Evolutionary conservation across 2,797 vertebrate genomes (phyloP), one percentile per base, ranked within the genome.

Genomic region (Enteromius afrohamiltoni): DNA sequence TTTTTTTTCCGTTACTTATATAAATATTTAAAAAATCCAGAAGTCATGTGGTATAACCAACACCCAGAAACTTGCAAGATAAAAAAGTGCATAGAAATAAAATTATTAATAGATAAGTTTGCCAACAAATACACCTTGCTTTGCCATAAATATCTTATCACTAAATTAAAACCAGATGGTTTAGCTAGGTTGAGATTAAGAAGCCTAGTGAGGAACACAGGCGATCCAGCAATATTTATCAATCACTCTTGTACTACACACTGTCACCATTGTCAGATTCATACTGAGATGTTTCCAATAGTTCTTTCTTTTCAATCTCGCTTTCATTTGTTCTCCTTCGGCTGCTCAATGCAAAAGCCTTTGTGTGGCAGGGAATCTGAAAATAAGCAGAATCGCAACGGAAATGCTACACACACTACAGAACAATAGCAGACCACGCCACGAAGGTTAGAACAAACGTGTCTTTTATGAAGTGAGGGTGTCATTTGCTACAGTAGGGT

Each of bases 341-440:
- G 68, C 45, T 71, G 37, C 86, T 78, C 80, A 81, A 67, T 45
- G 78, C 73, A 86, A 94, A 91, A 94, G 91, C 87, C 93, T 93
- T 94, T 94, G 92, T 94, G 82, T 77, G 85, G 82, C 89, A 82
- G 69, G 92, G 93, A 94, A 94, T 95, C 92, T 93, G 92, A 93
- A 94, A 93, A 93, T 93, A 94, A 94, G 93, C 93, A 93, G 93
- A 94, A 93, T 93, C 92, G 89, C 88, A 90, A 93, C 88, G 90
- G 92, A 94, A 93, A 93, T 94, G 45, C 93, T 93, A 93, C 89
- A 90, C 92, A 90, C 90, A 91, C 88, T 64, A 49, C 83, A 82
- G 92, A 93, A 95, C 94, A 95, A 94, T 93, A 91, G 90, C 9
- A 29, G n/a, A 86, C 89, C 87, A 83, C 84, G 88, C 89, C 87